These are phyloP conservation scores for Danaus melanippus DNA, from an alignment of 1,140 invertebrate genomes.

Conservation along the genomic window DNA sequence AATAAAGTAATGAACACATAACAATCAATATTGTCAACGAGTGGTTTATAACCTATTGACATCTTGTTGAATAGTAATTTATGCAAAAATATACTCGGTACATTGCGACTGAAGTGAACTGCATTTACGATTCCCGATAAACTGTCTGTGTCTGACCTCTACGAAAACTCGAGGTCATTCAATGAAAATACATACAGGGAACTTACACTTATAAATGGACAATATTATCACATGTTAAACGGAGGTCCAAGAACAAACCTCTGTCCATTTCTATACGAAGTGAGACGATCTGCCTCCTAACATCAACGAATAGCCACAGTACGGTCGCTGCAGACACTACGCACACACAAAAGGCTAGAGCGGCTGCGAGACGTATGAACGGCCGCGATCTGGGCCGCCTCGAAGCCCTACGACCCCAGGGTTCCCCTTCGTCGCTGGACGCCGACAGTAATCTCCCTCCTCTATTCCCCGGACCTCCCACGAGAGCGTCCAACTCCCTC, in stretches of 20 bases:
- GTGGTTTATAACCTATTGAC: too few species aligned
- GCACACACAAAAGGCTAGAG: constrained; percentile 75
- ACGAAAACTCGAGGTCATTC: too few species aligned
- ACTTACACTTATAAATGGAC: neutral
- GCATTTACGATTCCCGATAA: too few species aligned
- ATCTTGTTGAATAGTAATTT: too few species aligned
- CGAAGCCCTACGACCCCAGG: constrained; percentile 43
- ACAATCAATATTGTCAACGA: too few species aligned
- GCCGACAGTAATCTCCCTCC: constrained; percentile 66
- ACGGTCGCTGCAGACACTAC: constrained; percentile 78
- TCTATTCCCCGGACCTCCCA: constrained; percentile 51
- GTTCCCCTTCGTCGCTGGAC: constrained; percentile 73
- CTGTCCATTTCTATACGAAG: constrained; percentile 78
- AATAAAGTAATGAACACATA: too few species aligned
- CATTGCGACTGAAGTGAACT: too few species aligned
- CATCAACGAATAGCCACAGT: constrained; percentile 80
- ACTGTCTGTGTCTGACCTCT: too few species aligned
- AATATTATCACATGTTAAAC: neutral
- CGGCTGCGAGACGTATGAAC: constrained; percentile 74
- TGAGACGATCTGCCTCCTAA: constrained; percentile 76
- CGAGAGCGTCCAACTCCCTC: constrained; percentile 73
- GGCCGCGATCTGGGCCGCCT: constrained; percentile 43
- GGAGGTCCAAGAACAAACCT: constrained; percentile 63
- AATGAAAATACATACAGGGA: too few species aligned
- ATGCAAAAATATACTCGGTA: too few species aligned